Conservation (phyloP, 2,113 vertebrate genomes). For the Ahaetulla prasina region DNA sequence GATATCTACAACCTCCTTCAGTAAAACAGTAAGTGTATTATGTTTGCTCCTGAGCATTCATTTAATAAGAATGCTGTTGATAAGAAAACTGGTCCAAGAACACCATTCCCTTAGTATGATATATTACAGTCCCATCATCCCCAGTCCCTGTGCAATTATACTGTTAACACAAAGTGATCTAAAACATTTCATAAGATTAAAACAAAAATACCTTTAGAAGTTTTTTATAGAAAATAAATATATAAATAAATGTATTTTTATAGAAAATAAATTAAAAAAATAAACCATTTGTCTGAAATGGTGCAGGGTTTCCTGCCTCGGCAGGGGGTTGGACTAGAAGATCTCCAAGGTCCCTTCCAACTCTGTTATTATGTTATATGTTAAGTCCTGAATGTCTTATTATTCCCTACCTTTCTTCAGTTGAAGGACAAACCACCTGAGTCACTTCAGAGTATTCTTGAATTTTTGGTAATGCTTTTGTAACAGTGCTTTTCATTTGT, state of each 20-base stretch:
- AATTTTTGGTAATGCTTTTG: conserved; percentile 46
- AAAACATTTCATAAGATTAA: not conserved
- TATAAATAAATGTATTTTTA: too few species aligned
- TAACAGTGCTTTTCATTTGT: not conserved
- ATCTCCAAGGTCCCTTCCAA: too few species aligned
- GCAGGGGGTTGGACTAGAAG: too few species aligned
- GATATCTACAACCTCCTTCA: not conserved
- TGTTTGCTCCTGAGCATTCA: not conserved
- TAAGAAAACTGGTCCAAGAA: not conserved
- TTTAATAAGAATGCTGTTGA: not conserved
- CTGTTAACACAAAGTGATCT: not conserved
- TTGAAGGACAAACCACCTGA: not conserved
- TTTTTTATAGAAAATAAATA: too few species aligned
- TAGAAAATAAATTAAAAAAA: too few species aligned
- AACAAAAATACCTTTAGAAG: not conserved
- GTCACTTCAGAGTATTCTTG: conserved; percentile 46
- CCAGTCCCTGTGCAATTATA: not conserved
- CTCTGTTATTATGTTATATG: too few species aligned
- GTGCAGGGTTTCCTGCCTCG: too few species aligned
- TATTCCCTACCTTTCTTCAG: conserved; percentile 51
- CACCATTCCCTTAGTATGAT: not conserved
- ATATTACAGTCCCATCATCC: not conserved
- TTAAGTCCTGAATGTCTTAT: not conserved
- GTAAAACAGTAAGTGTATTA: not conserved
- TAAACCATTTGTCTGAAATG: too few species aligned